phyloP scores from a whole-genome alignment of 2,797 vertebrate species.

The Graptemys geographica region DNA sequence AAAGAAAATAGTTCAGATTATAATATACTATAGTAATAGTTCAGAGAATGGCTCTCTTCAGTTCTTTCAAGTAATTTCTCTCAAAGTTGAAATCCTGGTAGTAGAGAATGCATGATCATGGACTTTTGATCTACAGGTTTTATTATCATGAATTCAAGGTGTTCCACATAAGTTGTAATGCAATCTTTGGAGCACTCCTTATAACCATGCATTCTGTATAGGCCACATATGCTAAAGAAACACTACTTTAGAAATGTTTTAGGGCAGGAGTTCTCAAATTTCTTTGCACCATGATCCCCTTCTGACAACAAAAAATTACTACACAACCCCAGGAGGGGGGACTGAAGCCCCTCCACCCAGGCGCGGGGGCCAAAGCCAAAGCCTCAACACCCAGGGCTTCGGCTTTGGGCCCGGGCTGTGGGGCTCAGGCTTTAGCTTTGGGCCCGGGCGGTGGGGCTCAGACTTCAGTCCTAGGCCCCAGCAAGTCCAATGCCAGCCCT shows the following conservation, averaged over 20 bases:
- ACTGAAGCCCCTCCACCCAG: too few relatives aligned
- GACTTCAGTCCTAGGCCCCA: too few relatives aligned
- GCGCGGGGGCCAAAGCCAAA: too few relatives aligned
- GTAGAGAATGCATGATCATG: slow-evolving; percentile 13
- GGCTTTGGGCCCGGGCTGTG: too few relatives aligned
- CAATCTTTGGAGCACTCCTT: neutral
- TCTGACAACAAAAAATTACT: too few relatives aligned
- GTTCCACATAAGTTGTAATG: neutral
- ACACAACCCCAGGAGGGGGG: too few relatives aligned
- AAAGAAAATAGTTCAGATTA: slow-evolving; percentile 50
- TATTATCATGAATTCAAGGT: slow-evolving; percentile 16
- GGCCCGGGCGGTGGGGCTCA: too few relatives aligned
- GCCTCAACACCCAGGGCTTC: too few relatives aligned
- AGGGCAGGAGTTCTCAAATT: too few relatives aligned
- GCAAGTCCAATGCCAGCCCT: too few relatives aligned
- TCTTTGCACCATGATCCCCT: too few relatives aligned
- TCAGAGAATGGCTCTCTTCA: slow-evolving; percentile 5
- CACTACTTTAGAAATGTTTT: neutral
- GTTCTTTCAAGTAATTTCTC: slow-evolving; percentile 1
- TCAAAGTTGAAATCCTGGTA: slow-evolving; percentile 41
- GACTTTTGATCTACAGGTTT: slow-evolving; percentile 22
- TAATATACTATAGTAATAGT: neutral
- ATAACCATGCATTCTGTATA: neutral
- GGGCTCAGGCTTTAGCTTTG: too few relatives aligned
- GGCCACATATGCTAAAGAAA: neutral